Evolutionary conservation across 2,797 vertebrate species (phyloP).

Genomic region (Oreortyx pictus): DNA sequence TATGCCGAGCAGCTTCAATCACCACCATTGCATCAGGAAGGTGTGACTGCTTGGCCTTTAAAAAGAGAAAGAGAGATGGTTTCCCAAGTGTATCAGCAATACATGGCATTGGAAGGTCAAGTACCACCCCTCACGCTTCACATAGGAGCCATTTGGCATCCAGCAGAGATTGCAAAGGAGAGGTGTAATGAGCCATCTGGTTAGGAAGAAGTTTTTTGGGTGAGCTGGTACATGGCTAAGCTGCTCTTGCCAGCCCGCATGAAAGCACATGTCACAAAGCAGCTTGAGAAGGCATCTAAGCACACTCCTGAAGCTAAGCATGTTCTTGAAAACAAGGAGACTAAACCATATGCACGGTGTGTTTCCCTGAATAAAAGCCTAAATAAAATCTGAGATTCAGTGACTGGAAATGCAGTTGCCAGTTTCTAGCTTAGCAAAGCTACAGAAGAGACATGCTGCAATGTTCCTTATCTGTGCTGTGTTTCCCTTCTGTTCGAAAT

Average conservation of each 20-base stretch:
- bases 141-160: slow-evolving; percentile 37
- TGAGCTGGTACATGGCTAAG: slow-evolving; percentile 38
- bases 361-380: slow-evolving; percentile 39
- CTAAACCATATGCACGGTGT: background rate
- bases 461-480: background rate
- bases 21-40: background rate
- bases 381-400: background rate
- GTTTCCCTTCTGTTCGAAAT: background rate
- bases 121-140: background rate
- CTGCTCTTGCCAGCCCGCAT: background rate
- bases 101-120: background rate
- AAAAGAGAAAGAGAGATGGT: background rate
- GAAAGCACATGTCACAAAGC: slow-evolving; percentile 38
- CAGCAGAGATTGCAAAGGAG: slow-evolving; percentile 1
- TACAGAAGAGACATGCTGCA: background rate
- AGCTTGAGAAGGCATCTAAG: slow-evolving; percentile 42
- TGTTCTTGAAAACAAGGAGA: slow-evolving; percentile 37
- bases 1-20: background rate
- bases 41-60: background rate
- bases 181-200: slow-evolving; percentile 53
- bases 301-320: background rate
- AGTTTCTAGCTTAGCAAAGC: slow-evolving; percentile 17
- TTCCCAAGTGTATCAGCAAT: background rate
- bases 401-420: slow-evolving; percentile 21
- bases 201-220: slow-evolving; percentile 26